Evolutionary conservation across 2,888 invertebrate genomes (phyloP).

Genomic region (Calliphora vomitoria): DNA sequence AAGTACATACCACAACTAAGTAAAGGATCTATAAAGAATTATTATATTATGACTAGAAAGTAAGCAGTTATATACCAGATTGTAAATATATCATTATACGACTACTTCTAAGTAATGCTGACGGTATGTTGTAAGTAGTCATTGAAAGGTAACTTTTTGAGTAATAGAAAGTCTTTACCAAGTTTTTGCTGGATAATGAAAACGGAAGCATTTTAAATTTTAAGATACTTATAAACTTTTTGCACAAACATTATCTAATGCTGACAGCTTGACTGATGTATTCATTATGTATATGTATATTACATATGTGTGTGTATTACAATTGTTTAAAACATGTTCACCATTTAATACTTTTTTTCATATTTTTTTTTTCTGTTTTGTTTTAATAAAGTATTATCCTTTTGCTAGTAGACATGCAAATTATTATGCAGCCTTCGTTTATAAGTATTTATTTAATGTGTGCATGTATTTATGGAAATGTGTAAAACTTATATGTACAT

Average conservation of each 20-base stretch:
- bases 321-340: neutral
- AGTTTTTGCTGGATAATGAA: neutral
- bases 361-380: neutral
- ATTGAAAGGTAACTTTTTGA: no score
- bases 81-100: no score
- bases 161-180: no score
- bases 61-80: no score
- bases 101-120: no score
- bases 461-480: slow-evolving; percentile 5
- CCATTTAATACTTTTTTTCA: neutral
- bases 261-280: neutral
- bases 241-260: neutral
- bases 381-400: slow-evolving; percentile 20
- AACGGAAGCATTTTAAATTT: neutral
- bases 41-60: no score
- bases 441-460: slow-evolving; percentile 8
- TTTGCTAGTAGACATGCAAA: slow-evolving; percentile 2
- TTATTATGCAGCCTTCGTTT: slow-evolving; percentile 18
- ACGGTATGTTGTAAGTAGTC: no score
- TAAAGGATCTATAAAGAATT: no score
- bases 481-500: neutral
- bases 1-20: no score
- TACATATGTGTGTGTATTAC: neutral
- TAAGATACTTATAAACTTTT: neutral
- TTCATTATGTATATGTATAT: neutral